These are phyloP conservation scores for Myodes glareolus DNA, from an alignment of 2,113 vertebrate genomes.

Conservation along the genomic window DNA sequence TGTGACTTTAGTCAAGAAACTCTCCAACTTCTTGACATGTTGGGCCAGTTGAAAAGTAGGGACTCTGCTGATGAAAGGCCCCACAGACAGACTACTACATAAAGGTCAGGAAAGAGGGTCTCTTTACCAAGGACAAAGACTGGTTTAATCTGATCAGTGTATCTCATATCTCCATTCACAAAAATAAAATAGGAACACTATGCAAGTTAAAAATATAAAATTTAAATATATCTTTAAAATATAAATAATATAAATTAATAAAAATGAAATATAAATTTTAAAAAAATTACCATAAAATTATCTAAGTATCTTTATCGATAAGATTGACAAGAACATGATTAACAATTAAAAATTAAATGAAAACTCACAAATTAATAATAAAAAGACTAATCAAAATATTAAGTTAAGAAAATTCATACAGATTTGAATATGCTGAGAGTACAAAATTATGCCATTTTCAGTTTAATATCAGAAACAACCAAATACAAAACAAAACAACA, in stretches of 20 bases:
- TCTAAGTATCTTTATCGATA: not conserved
- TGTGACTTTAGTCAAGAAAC: not conserved
- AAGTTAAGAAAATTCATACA: not conserved
- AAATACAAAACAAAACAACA: not conserved
- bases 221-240: too few species aligned
- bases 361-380: not conserved
- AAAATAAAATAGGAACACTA: not conserved
- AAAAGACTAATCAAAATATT: not conserved
- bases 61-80: not conserved
- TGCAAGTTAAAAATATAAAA: not conserved
- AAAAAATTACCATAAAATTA: not conserved
- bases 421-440: not conserved
- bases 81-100: not conserved
- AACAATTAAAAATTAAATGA: not conserved
- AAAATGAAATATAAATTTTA: not conserved
- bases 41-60: not conserved
- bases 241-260: too few species aligned
- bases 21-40: not conserved
- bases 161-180: not conserved
- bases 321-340: not conserved
- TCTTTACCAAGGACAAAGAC: not conserved
- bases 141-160: not conserved
- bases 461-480: not conserved
- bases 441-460: not conserved
- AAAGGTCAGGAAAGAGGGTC: not conserved